Base-by-base conservation (phyloP, 2,113 vertebrate species). In the Crocuta crocuta region DNA sequence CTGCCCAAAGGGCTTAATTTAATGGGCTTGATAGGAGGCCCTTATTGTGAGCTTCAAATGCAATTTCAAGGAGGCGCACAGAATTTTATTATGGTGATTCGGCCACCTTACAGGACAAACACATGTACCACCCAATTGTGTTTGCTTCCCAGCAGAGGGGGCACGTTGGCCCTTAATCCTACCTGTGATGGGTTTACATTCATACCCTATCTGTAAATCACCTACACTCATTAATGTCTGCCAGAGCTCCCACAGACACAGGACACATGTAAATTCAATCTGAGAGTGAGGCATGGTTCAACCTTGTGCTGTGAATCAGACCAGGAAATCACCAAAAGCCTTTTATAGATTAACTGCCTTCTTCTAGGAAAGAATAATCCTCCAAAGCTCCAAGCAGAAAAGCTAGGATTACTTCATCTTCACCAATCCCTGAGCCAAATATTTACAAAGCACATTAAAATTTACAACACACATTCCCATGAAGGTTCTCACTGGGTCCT, bases 331-430 rank as follows among this genome's bases (percentile, higher is more conserved):
- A 94, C 50, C n/a, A 5, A 76, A 91, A 39, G 16, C 58, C 82
- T 81, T 82, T 45, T 91, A 63, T 13, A 93, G 74, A 93, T 95
- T 79, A 96, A 86, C 78, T 65, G 61, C 50, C 66, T 94, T 97
- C 71, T 88, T 90, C 9, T 35, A 70, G 45, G 94, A 96, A 65
- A 89, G 19, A 45, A 65, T 31, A 81, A 43, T 78, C 48, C 70
- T 68, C 74, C 10, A 45, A 74, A 84, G 7, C 87, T 73, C 87
- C 78, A 96, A 94, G 28, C 70, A 96, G 80, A 96, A 91, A 92
- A 24, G 11, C 35, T 31, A 68, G 23, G 65, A 92, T 90, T 21
- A 70, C 68, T 88, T 91, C 80, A 15, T 86, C 78, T 86, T 84
- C 11, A 7, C 74, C 28, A 65, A 84, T 53, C 33, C 63, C 12